These are phyloP conservation scores for Patella caerulea DNA, from an alignment of 2,888 invertebrate genomes.

Conservation along the genomic window DNA sequence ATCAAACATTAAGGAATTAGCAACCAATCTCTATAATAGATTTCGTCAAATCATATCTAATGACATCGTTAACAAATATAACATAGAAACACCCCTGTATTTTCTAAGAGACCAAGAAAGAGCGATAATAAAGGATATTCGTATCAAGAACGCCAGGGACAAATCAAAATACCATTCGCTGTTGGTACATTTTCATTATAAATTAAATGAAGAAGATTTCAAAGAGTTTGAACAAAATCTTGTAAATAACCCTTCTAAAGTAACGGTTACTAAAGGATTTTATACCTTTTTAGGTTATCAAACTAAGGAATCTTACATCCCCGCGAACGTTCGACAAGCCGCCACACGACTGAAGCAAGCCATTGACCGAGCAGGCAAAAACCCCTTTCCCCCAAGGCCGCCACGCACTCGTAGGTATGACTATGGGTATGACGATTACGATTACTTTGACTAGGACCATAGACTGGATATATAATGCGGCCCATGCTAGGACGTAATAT, in stretches of 20 bases:
- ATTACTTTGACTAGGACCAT: not conserved
- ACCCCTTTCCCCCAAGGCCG: not conserved
- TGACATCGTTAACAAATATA: not conserved
- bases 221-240: not conserved
- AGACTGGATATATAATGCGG: not conserved
- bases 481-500: no score
- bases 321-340: not conserved
- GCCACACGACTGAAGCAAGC: not conserved
- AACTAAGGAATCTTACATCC: not conserved
- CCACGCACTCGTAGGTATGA: no score
- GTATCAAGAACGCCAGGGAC: not conserved
- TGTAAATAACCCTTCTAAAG: not conserved
- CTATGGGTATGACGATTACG: not conserved
- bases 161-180: not conserved
- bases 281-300: constrained; percentile 1
- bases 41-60: not conserved
- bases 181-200: not conserved
- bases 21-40: not conserved
- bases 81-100: not conserved
- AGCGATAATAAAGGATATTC: not conserved
- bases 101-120: not conserved
- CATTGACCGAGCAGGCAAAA: not conserved
- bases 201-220: not conserved
- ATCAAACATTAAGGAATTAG: not conserved
- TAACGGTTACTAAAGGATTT: not conserved